Evolutionary conservation across 2,888 invertebrate species (phyloP).

Genomic region (Eupsilia transversa): DNA sequence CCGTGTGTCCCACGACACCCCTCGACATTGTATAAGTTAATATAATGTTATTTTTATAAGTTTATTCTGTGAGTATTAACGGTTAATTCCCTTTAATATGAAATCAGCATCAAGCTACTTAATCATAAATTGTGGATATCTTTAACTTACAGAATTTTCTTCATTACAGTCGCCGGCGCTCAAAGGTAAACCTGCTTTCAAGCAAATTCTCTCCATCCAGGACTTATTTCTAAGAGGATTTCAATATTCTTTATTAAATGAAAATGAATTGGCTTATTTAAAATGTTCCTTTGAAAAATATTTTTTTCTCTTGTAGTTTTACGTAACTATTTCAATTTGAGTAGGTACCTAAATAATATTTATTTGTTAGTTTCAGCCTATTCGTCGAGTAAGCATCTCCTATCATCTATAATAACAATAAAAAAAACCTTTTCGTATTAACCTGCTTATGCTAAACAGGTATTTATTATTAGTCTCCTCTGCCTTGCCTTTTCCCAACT

Average conservation of each 20-base stretch:
- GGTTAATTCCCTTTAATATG: neutral
- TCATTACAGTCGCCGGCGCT: neutral
- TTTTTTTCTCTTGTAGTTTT: neutral
- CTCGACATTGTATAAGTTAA: too few relatives aligned
- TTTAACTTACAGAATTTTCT: slow-evolving; percentile 4
- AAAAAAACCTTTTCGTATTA: neutral
- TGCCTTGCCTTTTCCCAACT: neutral
- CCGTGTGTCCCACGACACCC: too few relatives aligned
- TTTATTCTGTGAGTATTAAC: too few relatives aligned
- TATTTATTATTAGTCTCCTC: neutral
- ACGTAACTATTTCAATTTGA: too few relatives aligned
- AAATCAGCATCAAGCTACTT: neutral
- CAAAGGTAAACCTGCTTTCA: neutral
- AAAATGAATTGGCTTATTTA: neutral
- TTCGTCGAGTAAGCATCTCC: neutral
- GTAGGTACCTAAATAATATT: neutral
- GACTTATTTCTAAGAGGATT: slow-evolving; percentile 12
- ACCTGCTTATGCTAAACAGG: neutral
- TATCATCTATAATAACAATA: neutral
- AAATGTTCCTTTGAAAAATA: neutral
- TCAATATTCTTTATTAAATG: neutral
- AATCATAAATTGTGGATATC: neutral
- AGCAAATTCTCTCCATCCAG: neutral
- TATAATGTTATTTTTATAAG: neutral
- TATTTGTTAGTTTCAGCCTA: neutral